Conservation (phyloP, 2,113 vertebrate species). For the Daubentonia madagascariensis region DNA sequence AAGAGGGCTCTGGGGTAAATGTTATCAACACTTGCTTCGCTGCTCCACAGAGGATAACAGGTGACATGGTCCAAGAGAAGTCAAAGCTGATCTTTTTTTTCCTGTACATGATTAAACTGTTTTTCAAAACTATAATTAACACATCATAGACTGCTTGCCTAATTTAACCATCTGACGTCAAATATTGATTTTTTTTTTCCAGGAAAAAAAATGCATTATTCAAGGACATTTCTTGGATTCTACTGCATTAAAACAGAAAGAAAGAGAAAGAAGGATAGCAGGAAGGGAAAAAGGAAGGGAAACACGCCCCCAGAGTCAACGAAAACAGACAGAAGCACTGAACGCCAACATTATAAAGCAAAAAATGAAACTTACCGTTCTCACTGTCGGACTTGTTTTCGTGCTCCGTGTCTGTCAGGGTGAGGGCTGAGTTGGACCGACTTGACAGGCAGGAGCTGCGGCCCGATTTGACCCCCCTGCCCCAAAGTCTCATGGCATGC, state of each 20-base stretch:
- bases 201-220: conserved; percentile 7
- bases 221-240: conserved; percentile 61
- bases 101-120: conserved; percentile 48
- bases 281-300: background rate
- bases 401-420: conserved; percentile 97
- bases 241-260: background rate
- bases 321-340: conserved; percentile 55
- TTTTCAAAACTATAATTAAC: conserved; percentile 57
- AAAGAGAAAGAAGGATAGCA: background rate
- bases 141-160: conserved; percentile 5
- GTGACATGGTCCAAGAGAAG: conserved; percentile 81
- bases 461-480: conserved; percentile 93
- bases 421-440: conserved; percentile 97
- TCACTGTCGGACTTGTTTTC: conserved; percentile 99
- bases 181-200: conserved; percentile 44
- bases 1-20: conserved; percentile 82
- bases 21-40: conserved; percentile 82
- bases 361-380: conserved; percentile 89
- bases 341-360: conserved; percentile 29
- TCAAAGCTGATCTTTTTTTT: conserved; percentile 28
- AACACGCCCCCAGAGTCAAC: background rate
- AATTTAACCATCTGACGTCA: conserved; percentile 46
- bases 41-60: conserved; percentile 81
- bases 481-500: conserved; percentile 96
- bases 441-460: conserved; percentile 97